Conservation (phyloP, 2,888 invertebrate genomes). For the Lithophane semibrunnea region DNA sequence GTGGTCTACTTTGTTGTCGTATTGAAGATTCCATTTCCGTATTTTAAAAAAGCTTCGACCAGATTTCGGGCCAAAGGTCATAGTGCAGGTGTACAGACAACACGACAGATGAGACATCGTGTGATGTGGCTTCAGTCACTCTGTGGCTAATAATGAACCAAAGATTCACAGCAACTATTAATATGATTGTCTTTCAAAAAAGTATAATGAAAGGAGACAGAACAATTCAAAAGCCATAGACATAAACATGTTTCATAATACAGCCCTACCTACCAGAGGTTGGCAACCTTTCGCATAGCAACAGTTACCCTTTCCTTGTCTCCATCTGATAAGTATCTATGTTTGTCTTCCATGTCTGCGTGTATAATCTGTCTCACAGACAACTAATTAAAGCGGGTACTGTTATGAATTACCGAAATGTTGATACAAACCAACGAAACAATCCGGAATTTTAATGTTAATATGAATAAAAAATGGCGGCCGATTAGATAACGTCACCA, state of each 20-base stretch:
- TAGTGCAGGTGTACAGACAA: too few relatives aligned
- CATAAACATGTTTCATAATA: not conserved
- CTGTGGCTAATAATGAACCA: too few relatives aligned
- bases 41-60: not conserved
- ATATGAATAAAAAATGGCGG: constrained; percentile 45
- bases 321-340: constrained; percentile 34
- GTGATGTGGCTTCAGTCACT: too few relatives aligned
- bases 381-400: constrained; percentile 28
- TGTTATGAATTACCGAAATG: not conserved
- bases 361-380: constrained; percentile 23
- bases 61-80: too few relatives aligned
- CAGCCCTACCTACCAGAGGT: constrained; percentile 8
- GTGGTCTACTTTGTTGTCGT: not conserved
- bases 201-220: not conserved
- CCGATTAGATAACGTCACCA: constrained; percentile 49
- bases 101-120: too few relatives aligned
- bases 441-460: constrained; percentile 42
- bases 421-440: constrained; percentile 2
- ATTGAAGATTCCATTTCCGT: not conserved
- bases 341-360: constrained; percentile 16
- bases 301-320: constrained; percentile 22
- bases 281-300: constrained; percentile 37
- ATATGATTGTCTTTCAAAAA: not conserved
- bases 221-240: not conserved
- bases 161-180: not conserved